phyloP scores from a whole-genome alignment of 2,888 invertebrate genomes.

The Epinotia demarniana region DNA sequence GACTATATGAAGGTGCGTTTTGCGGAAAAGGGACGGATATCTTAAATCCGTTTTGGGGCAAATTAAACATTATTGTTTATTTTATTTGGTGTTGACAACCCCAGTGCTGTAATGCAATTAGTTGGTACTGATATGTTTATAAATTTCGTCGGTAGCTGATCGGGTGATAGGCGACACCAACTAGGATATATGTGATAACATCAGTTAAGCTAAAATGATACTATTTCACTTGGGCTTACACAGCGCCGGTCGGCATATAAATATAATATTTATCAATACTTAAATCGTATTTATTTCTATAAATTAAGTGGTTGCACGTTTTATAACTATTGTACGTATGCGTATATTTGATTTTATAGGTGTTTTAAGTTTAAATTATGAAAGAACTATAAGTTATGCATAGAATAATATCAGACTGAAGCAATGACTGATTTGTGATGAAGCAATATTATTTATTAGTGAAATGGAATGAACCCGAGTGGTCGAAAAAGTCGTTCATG shows the following conservation, averaged over 20 bases:
- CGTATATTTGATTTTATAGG: conserved; percentile 38
- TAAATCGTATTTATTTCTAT: conserved; percentile 36
- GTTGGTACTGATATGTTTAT: neutral
- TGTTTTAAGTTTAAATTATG: conserved; percentile 44
- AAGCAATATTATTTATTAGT: conserved; percentile 83
- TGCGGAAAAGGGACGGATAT: too few relatives aligned
- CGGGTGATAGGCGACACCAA: conserved; percentile 66
- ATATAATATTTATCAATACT: conserved; percentile 14
- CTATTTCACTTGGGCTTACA: conserved; percentile 33
- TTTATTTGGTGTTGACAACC: too few relatives aligned
- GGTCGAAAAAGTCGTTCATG: conserved; percentile 24
- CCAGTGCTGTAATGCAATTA: neutral
- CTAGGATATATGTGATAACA: conserved; percentile 56
- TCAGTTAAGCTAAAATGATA: conserved; percentile 49
- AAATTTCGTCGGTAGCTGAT: conserved; percentile 52
- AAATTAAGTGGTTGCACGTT: conserved; percentile 35
- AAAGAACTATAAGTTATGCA: conserved; percentile 50
- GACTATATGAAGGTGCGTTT: too few relatives aligned
- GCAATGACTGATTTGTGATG: conserved; percentile 78
- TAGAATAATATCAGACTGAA: conserved; percentile 75
- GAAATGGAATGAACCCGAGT: conserved; percentile 55
- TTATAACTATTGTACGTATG: conserved; percentile 29
- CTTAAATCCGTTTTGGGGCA: too few relatives aligned
- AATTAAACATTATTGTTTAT: too few relatives aligned
- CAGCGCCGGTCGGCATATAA: conserved; percentile 3